Conservation (phyloP, 2,113 vertebrate species). For the Mesoclemmys tuberculata region DNA sequence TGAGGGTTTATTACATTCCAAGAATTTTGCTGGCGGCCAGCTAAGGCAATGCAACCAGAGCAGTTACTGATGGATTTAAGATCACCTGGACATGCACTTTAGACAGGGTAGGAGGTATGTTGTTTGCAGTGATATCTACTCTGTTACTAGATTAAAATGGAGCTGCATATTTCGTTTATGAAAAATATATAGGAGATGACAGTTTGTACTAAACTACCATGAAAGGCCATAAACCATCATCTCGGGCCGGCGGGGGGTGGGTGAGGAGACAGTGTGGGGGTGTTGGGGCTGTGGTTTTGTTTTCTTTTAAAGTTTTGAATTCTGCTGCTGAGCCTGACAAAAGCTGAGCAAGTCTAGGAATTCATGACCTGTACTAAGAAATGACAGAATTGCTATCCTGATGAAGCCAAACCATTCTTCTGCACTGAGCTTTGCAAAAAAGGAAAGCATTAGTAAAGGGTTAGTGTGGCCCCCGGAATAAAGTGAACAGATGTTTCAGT, state of each 20-base stretch:
- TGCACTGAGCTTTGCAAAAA: not conserved
- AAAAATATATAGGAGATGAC: slow-evolving; percentile 38
- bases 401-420: not conserved
- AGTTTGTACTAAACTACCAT: slow-evolving; percentile 7
- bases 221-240: slow-evolving; percentile 7
- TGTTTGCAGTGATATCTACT: slow-evolving; percentile 33
- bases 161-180: slow-evolving; percentile 21
- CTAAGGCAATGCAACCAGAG: not conserved
- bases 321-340: not conserved
- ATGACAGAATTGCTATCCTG: not conserved
- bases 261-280: not conserved
- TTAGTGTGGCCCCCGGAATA: not conserved
- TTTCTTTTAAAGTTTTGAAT: not conserved
- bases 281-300: not conserved
- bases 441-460: not conserved
- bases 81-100: slow-evolving; percentile 9
- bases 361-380: not conserved
- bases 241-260: not conserved
- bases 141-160: slow-evolving; percentile 35
- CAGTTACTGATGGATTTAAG: not conserved
- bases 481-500: not conserved
- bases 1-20: slow-evolving; percentile 18
- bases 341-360: not conserved
- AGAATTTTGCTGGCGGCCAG: slow-evolving; percentile 18
- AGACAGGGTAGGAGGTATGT: slow-evolving; percentile 17